Evolutionary conservation across 2,888 invertebrate species (phyloP).

Genomic region (Dryocosmus kuriphilus): DNA sequence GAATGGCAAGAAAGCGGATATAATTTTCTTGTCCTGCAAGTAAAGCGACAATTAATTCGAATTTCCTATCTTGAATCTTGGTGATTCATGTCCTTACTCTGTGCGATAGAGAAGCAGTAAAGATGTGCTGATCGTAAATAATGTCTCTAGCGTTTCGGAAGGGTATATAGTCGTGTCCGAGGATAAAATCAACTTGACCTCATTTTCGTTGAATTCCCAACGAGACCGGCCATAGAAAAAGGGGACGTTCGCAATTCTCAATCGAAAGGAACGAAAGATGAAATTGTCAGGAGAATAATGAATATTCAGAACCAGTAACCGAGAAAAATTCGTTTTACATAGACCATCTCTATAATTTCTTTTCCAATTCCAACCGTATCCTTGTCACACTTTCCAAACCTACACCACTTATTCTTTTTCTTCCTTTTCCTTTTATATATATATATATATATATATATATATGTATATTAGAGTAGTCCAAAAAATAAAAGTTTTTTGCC

Average conservation of each 20-base stretch:
- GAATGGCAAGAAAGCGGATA: neutral
- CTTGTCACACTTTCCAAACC: too few species aligned
- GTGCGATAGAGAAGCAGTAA: constrained; percentile 53
- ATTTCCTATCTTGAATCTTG: constrained; percentile 3
- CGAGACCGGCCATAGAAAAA: constrained; percentile 44
- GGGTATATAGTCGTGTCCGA: constrained; percentile 49
- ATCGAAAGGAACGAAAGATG: constrained; percentile 14
- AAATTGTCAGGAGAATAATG: constrained; percentile 12
- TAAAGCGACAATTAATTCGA: constrained; percentile 16
- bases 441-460: too few species aligned
- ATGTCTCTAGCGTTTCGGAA: constrained; percentile 57
- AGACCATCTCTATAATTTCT: too few species aligned
- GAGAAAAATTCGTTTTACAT: neutral
- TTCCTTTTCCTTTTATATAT: too few species aligned
- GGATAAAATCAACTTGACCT: constrained; percentile 68
- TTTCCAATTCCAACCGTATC: too few species aligned
- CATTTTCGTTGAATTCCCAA: constrained; percentile 58
- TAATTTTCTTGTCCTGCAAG: neutral
- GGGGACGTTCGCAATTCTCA: neutral
- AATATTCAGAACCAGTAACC: constrained; percentile 27
- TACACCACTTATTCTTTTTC: too few species aligned
- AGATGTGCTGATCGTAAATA: constrained; percentile 68
- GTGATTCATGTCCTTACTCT: constrained; percentile 29
- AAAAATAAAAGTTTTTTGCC: too few species aligned
- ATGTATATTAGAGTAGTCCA: too few species aligned